Evolutionary conservation across 2,113 vertebrate species (phyloP).

Genomic region (Gymnorhina tibicen): DNA sequence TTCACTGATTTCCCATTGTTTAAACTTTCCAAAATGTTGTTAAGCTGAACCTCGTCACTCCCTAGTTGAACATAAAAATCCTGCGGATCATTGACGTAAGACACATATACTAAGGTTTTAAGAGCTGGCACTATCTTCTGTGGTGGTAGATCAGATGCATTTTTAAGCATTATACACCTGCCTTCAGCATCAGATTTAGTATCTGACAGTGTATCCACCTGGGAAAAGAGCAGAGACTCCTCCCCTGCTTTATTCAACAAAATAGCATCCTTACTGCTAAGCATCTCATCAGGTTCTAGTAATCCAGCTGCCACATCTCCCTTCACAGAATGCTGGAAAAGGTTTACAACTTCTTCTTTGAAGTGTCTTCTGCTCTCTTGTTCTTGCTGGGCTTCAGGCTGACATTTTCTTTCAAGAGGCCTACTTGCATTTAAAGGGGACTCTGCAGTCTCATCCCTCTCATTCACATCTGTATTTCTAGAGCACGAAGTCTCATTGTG

Average conservation of each 20-base stretch:
- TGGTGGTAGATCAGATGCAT: constrained; percentile 69
- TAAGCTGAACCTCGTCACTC: constrained; percentile 77
- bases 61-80: constrained; percentile 87
- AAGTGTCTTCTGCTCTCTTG: not conserved
- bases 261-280: not conserved
- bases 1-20: constrained; percentile 60
- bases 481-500: not conserved
- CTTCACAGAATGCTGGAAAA: not conserved
- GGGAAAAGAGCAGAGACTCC: not conserved
- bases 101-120: constrained; percentile 80
- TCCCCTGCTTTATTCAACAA: not conserved
- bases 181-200: not conserved
- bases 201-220: not conserved
- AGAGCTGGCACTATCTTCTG: constrained; percentile 70
- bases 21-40: constrained; percentile 76
- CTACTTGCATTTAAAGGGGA: not conserved
- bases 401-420: not conserved
- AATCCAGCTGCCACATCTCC: not conserved
- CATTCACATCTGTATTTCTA: not conserved
- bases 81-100: constrained; percentile 77
- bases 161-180: not conserved
- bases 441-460: not conserved
- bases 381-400: not conserved
- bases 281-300: not conserved
- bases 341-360: not conserved